Conservation (phyloP, 2,113 vertebrate genomes). For the Copsychus sechellarum region DNA sequence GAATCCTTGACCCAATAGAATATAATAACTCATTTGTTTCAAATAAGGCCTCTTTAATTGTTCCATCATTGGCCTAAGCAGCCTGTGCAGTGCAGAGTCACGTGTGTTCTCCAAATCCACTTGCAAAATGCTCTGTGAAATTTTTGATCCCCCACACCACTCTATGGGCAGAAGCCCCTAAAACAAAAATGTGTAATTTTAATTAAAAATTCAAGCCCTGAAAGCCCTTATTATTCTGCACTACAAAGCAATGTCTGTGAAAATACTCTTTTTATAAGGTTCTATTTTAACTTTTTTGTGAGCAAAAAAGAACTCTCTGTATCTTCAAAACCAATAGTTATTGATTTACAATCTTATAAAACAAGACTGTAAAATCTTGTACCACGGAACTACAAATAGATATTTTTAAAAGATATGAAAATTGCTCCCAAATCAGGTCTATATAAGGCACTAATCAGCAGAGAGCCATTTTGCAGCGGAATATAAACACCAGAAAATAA, state of each 20-base stretch:
- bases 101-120: background rate
- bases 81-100: background rate
- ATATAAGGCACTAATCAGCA: slow-evolving; percentile 33
- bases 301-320: accelerated
- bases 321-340: slow-evolving; percentile 24
- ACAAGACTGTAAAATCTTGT: background rate
- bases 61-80: background rate
- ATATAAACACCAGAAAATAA: background rate
- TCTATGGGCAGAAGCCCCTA: background rate
- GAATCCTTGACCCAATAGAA: slow-evolving; percentile 31
- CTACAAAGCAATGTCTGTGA: background rate
- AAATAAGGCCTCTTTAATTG: slow-evolving; percentile 38
- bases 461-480: slow-evolving; percentile 1
- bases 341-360: slow-evolving; percentile 23
- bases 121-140: background rate
- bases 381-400: slow-evolving; percentile 28
- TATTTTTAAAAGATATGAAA: background rate
- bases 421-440: slow-evolving; percentile 12
- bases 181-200: background rate
- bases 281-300: background rate
- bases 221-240: background rate
- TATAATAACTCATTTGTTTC: slow-evolving; percentile 48
- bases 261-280: background rate
- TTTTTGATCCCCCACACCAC: background rate
- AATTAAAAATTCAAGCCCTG: slow-evolving; percentile 7